A percentile compares a stretch with the other conserved stretches of the same genome.
These are phyloP conservation scores for Urocolius indicus DNA, from an alignment of 2,113 vertebrate species.

Conservation along the genomic window DNA sequence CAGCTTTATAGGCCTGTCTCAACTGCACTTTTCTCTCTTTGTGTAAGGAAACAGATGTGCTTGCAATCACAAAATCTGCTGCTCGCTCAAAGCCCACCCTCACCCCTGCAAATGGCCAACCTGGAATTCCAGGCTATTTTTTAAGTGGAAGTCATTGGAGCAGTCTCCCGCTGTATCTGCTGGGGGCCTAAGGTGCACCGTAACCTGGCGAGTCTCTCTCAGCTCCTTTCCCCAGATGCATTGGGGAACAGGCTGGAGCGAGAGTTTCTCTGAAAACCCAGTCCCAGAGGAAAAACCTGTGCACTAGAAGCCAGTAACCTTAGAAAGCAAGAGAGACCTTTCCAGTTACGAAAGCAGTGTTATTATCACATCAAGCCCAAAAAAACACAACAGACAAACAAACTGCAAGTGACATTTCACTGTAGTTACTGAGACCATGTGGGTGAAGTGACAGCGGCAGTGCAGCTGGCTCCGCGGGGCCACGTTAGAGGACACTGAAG, in stretches of 20 bases:
- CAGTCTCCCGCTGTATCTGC: neutral
- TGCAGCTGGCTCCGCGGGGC: constrained; percentile 60
- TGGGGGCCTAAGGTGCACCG: neutral
- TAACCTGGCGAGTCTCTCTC: neutral
- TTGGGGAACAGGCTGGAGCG: neutral
- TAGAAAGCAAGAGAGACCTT: constrained; percentile 32
- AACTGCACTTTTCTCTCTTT: constrained; percentile 15
- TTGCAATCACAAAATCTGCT: neutral
- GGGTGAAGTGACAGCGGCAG: constrained; percentile 67
- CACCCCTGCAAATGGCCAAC: neutral
- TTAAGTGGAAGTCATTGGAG: neutral
- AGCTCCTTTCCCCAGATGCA: neutral
- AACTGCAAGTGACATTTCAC: constrained; percentile 51
- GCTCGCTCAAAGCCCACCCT: neutral
- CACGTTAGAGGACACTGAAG: constrained; percentile 68
- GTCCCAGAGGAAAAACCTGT: neutral
- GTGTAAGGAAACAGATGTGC: constrained; percentile 62
- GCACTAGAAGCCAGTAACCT: neutral
- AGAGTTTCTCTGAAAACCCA: neutral
- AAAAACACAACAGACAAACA: constrained; percentile 67
- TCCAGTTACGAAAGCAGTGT: constrained; percentile 10
- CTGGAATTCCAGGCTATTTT: neutral
- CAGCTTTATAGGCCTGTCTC: constrained; percentile 49
- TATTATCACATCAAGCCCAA: constrained; percentile 31
- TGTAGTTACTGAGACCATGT: constrained; percentile 67